These are phyloP conservation scores for Vultur gryphus DNA, from an alignment of 2,797 vertebrate genomes.

Conservation along the genomic window DNA sequence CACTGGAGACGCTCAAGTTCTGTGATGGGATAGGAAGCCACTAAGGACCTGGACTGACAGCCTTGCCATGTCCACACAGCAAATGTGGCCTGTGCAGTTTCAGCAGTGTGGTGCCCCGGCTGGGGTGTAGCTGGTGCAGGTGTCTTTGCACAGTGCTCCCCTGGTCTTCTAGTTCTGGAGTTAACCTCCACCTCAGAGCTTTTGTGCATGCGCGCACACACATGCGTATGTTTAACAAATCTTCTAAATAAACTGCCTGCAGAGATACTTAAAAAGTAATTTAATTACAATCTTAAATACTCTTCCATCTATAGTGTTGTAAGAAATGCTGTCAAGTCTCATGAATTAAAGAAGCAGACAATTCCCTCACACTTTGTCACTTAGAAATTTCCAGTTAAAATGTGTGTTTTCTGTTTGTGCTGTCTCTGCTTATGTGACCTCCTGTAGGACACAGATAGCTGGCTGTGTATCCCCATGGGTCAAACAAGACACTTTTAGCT, in stretches of 20 bases:
- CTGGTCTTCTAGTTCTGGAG: not conserved
- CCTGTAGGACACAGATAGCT: not conserved
- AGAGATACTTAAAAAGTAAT: not conserved
- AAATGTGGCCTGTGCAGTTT: not conserved
- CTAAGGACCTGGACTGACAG: not conserved
- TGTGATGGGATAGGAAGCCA: not conserved
- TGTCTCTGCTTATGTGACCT: not conserved
- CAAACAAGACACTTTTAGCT: not conserved
- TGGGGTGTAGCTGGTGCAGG: not conserved
- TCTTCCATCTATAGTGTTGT: not conserved
- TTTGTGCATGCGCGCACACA: rapidly evolving
- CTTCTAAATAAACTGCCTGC: not conserved
- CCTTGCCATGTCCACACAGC: not conserved
- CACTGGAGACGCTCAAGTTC: not conserved
- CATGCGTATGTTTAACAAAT: not conserved
- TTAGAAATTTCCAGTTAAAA: not conserved
- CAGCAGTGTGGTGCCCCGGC: not conserved
- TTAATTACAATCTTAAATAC: not conserved
- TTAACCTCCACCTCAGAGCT: not conserved
- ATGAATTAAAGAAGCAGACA: not conserved
- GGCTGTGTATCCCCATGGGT: not conserved
- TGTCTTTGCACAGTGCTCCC: not conserved
- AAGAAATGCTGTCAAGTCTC: not conserved
- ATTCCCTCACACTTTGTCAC: not conserved
- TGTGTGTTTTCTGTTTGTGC: not conserved